Base-by-base conservation (phyloP, 2,113 vertebrate genomes). In the Heliornis fulica region DNA sequence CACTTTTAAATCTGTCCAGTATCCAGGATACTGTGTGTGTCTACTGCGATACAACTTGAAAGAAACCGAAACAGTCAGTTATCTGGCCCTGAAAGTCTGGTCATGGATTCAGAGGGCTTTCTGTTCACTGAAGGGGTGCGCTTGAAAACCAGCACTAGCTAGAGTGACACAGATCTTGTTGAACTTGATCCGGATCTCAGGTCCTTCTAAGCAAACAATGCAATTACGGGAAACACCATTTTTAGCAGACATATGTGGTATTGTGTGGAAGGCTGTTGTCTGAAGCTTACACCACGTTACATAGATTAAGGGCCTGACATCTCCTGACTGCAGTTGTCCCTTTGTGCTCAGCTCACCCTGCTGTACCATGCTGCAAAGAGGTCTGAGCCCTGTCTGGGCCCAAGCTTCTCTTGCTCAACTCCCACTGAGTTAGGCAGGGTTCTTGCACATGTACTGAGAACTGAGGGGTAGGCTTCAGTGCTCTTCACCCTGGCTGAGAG, bases 1-100 rank as follows among this genome's bases (percentile, higher is more conserved):
- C 93, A 94, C 95, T 95, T 96, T 95, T 95, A 96, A 97, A 93
- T 96, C 96, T 97, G 94, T 81, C 95, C 97, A 95, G 97, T 97
- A 97, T 97, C 97, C 98, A 97, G 97, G 97, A 97, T 97, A 97
- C 98, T 98, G 96, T 83, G 84, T 91, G 94, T 96, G 96, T 98
- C 97, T 96, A 97, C 96, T 97, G 97, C n/a, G 86, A 97, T 97
- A 96, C 91, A 90, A 97, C 97, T 98, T 98, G 96, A 98, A 98
- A 98, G 97, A 90, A 95, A 96, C 94, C 31, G 92, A 87, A 92
- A 85, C 96, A 97, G 96, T 97, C 93, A 96, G 97, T 98, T 98
- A 97, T 97, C 96, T 97, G 97, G 96, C 97, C 97, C 97, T 92
- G 97, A 96, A 97, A 97, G 97, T 95, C 96, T 93, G 72, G 94